A percentile compares a stretch with the other conserved stretches of the same genome.
Conservation (phyloP, 2,113 vertebrate genomes). For the Upupa epops region DNA sequence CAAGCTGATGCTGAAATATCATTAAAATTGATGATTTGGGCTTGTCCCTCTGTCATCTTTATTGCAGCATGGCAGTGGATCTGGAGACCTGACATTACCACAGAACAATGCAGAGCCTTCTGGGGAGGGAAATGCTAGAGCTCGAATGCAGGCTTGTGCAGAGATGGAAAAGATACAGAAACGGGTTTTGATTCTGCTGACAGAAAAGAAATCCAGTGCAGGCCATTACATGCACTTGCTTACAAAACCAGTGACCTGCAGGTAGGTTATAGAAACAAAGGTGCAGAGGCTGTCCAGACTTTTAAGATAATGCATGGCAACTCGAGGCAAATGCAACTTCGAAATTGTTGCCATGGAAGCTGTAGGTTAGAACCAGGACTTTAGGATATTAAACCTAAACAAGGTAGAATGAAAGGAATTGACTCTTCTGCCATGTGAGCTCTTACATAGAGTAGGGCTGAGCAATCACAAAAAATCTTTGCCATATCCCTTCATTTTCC, state of each 20-base stretch:
- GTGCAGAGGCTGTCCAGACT: background rate
- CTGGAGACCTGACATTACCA: constrained; percentile 1
- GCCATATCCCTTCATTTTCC: background rate
- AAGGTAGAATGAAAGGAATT: background rate
- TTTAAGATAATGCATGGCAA: background rate
- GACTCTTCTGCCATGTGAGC: background rate
- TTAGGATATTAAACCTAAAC: background rate
- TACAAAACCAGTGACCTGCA: background rate
- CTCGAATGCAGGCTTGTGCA: background rate
- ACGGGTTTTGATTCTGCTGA: background rate
- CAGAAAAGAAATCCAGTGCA: background rate
- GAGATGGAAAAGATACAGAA: background rate
- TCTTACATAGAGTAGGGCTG: background rate
- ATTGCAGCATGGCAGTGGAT: background rate
- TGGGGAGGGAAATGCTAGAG: background rate
- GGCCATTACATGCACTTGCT: background rate
- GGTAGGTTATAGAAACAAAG: background rate
- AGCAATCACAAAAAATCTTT: background rate
- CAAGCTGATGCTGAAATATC: constrained; percentile 27
- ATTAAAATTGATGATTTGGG: constrained; percentile 51
- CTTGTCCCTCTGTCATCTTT: constrained; percentile 11
- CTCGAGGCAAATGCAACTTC: background rate
- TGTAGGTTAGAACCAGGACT: background rate
- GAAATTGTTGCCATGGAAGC: background rate
- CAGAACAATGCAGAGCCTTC: background rate